These are phyloP conservation scores for Hemiscyllium ocellatum DNA, from an alignment of 2,113 vertebrate genomes.

Conservation along the genomic window DNA sequence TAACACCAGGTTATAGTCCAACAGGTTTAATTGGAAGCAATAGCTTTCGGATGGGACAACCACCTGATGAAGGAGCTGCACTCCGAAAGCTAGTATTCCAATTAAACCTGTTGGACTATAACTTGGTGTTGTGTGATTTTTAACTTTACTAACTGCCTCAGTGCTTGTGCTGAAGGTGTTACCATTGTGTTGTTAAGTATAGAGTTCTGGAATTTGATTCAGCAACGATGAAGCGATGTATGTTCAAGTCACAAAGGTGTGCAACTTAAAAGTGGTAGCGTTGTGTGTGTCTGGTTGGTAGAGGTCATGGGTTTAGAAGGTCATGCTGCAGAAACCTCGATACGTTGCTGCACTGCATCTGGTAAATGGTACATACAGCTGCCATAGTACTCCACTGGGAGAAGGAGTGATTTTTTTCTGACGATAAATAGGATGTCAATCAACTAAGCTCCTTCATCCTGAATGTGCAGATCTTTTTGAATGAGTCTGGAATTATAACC, in stretches of 20 bases:
- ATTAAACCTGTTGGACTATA: too few relatives aligned
- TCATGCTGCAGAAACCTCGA: neutral
- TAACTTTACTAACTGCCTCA: neutral
- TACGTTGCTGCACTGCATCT: neutral
- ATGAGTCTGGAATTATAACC: neutral
- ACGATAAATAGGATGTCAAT: neutral
- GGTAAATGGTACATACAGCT: neutral
- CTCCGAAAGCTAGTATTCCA: too few relatives aligned
- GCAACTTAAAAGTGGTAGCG: neutral
- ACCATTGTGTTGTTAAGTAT: neutral
- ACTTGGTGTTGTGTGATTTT: too few relatives aligned
- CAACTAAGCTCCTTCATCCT: neutral
- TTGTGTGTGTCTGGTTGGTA: neutral
- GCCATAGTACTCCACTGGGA: neutral
- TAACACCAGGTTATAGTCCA: too few relatives aligned
- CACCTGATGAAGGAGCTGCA: too few relatives aligned
- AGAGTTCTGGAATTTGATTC: neutral
- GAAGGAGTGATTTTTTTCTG: neutral
- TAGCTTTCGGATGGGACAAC: too few relatives aligned
- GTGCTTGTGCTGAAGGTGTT: neutral
- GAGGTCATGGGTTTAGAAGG: neutral
- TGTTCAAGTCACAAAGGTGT: neutral
- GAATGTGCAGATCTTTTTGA: neutral
- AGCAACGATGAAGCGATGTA: neutral
- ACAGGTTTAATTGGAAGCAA: too few relatives aligned